phyloP scores from a whole-genome alignment of 2,888 invertebrate genomes.

The Oscheius sp. region DNA sequence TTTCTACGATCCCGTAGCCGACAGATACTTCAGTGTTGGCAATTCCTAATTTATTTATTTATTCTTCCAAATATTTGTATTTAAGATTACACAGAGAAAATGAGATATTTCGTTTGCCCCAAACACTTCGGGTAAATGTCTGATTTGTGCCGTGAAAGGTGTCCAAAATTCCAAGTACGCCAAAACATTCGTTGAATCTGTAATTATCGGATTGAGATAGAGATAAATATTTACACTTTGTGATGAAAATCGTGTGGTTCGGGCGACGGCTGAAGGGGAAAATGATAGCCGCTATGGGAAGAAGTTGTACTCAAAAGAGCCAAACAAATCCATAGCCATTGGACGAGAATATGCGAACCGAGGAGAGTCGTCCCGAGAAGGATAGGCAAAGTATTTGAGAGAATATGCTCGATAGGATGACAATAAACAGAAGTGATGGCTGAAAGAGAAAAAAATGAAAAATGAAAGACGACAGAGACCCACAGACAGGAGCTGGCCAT shows the following conservation, averaged over 20 bases:
- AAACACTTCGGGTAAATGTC: constrained; percentile 82
- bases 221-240: constrained; percentile 79
- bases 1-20: constrained; percentile 54
- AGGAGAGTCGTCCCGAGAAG: constrained; percentile 76
- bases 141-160: constrained; percentile 86
- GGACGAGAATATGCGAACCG: constrained; percentile 80
- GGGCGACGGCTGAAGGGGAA: constrained; percentile 86
- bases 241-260: constrained; percentile 90
- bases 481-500: constrained; percentile 84
- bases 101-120: constrained; percentile 80
- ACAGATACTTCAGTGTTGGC: constrained; percentile 52
- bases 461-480: constrained; percentile 1
- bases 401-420: constrained; percentile 61
- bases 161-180: constrained; percentile 85
- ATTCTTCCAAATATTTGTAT: constrained; percentile 72
- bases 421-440: constrained; percentile 62
- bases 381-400: constrained; percentile 84
- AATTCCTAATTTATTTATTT: constrained; percentile 33
- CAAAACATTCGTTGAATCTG: constrained; percentile 87
- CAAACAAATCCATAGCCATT: constrained; percentile 81
- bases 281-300: constrained; percentile 87
- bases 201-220: constrained; percentile 38
- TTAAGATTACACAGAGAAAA: constrained; percentile 14
- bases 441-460: constrained; percentile 66
- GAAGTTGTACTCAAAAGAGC: constrained; percentile 85